These are phyloP conservation scores for Mustela nigripes DNA, from an alignment of 2,113 vertebrate species.

Conservation along the genomic window DNA sequence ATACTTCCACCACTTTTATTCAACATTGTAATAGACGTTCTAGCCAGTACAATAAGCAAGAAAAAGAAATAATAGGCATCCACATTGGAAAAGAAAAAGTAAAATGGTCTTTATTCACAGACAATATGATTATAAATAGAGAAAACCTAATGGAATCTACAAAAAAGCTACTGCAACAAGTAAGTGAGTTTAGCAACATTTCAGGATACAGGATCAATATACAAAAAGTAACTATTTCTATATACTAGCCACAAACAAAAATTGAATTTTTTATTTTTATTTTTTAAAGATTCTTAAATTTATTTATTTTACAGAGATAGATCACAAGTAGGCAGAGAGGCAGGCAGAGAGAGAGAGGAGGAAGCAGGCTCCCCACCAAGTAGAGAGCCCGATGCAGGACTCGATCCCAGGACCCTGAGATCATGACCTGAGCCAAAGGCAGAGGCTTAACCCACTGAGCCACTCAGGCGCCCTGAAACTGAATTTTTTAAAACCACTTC, in stretches of 20 bases:
- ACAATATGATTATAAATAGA: neutral
- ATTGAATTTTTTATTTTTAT: neutral
- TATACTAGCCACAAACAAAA: neutral
- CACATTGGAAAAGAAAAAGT: neutral
- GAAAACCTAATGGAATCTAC: neutral
- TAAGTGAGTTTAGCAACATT: neutral
- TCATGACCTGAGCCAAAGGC: too few species aligned
- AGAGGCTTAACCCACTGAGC: too few species aligned
- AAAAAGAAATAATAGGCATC: neutral
- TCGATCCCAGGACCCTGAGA: too few species aligned
- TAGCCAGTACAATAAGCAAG: neutral
- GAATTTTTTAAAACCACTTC: neutral
- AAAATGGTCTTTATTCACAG: neutral
- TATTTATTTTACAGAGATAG: too few species aligned
- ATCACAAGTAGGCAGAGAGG: too few species aligned
- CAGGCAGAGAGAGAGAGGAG: too few species aligned
- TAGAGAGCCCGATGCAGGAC: too few species aligned
- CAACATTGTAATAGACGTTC: neutral
- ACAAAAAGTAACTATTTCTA: neutral
- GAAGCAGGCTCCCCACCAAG: too few species aligned
- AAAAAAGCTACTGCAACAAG: neutral
- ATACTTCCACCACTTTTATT: neutral
- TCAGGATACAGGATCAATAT: neutral
- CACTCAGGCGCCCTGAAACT: too few species aligned
- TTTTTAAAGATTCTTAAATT: too few species aligned